phyloP scores from a whole-genome alignment of 2,888 invertebrate genomes.

The Pharmacophagus antenor region DNA sequence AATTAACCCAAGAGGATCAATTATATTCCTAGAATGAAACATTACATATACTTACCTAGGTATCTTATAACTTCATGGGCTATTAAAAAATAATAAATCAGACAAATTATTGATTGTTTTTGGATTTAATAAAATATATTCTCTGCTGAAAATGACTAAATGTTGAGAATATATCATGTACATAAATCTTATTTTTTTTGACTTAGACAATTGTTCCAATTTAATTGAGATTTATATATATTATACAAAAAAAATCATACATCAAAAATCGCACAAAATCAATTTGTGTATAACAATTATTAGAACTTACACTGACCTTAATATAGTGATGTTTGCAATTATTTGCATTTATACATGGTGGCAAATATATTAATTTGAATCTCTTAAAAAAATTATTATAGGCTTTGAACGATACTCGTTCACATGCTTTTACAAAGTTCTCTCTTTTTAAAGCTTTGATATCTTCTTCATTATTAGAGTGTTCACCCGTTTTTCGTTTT shows the following conservation, averaged over 20 bases:
- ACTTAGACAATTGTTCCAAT: too few relatives aligned
- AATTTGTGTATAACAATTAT: background rate
- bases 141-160: background rate
- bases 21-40: too few relatives aligned
- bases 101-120: background rate
- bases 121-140: background rate
- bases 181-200: too few relatives aligned
- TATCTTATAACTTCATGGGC: too few relatives aligned
- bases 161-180: background rate
- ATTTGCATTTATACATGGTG: constrained; percentile 49
- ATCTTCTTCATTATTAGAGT: constrained; percentile 33
- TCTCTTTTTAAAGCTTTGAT: constrained; percentile 50
- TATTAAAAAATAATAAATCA: background rate
- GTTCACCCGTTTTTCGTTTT: constrained; percentile 47
- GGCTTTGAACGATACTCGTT: constrained; percentile 56
- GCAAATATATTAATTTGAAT: constrained; percentile 53
- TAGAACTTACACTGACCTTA: constrained; percentile 13
- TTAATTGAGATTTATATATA: too few relatives aligned
- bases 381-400: constrained; percentile 55
- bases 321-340: constrained; percentile 47
- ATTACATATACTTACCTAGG: background rate
- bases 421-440: constrained; percentile 66
- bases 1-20: background rate
- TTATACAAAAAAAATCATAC: too few relatives aligned
- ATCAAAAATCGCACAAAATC: background rate